Base-by-base conservation (phyloP, 2,888 invertebrate genomes). In the Hyalella azteca region DNA sequence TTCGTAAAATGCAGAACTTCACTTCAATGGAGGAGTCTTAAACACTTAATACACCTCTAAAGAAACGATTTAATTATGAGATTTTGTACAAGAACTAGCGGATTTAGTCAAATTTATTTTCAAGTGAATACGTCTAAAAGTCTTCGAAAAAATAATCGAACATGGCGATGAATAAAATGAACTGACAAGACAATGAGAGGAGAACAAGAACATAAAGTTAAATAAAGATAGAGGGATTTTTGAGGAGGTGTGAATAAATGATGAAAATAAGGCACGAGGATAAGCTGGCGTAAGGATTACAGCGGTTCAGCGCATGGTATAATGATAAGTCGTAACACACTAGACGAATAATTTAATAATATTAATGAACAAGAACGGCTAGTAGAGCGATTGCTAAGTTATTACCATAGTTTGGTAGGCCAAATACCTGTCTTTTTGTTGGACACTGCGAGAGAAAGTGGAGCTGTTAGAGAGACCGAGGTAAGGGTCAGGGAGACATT, bases 391-490 rank as follows among this genome's bases (percentile, higher is more conserved):
- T 75, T 75, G 45, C 75, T 75, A 75, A 75, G 40, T n/a, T 73
- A n/a, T 75, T 75, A 66, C 66, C 66, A 66, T 66, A 29, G 32
- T 29, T 32, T 36, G 66, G 66, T 66, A 66, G 66, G 36, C 36
- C 66, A 66, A 66, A 81, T 84, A 84, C 84, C 84, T 84, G 81
- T 84, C 79, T 83, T 84, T 84, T 84, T 84, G 80, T 80, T 77
- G 78, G 80, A 81, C 79, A 84, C 84, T 84, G 84, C 80, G 82
- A 84, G 84, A 82, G 82, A 84, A 82, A 84, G 81, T 75, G 83
- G 83, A 76, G 83, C 83, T 84, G 84, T 83, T 83, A 83, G 81
- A 81, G 79, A 80, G 81, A 66, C 29, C 66, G 66, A 66, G 66
- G 66, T 66, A 36, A 19, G 66, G 19, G 66, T 66, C 36, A 66